Evolutionary conservation across 2,888 invertebrate species (phyloP).

Genomic region (Seira sanloemensis): DNA sequence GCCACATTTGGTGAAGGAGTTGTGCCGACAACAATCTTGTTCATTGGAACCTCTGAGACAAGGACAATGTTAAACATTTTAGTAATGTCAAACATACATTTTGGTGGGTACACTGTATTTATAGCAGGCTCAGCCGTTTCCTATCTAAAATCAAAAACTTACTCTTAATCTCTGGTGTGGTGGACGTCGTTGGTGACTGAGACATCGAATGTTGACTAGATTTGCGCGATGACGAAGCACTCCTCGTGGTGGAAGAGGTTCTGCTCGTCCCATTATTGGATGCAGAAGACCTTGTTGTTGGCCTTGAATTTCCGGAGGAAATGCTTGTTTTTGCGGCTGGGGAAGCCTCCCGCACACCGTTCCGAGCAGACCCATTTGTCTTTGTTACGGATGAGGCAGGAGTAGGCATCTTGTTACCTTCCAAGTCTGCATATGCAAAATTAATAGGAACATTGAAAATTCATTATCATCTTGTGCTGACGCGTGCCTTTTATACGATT

Average conservation of each 20-base stretch:
- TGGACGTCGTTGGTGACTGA: slow-evolving; percentile 36
- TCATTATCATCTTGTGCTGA: too few relatives aligned
- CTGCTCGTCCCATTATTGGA: slow-evolving; percentile 3
- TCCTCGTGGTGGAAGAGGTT: slow-evolving; percentile 36
- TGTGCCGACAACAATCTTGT: slow-evolving; percentile 93
- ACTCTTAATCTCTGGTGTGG: slow-evolving; percentile 47
- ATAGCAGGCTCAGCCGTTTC: too few relatives aligned
- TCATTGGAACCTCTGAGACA: slow-evolving; percentile 92
- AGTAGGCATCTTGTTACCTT: slow-evolving; percentile 38
- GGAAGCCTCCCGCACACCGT: slow-evolving; percentile 6
- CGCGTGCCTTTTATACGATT: too few relatives aligned
- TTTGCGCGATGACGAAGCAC: slow-evolving; percentile 39
- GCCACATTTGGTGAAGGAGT: slow-evolving; percentile 95
- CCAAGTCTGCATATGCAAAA: slow-evolving; percentile 14
- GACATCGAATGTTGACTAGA: slow-evolving; percentile 45
- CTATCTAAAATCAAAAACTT: too few relatives aligned
- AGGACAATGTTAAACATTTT: too few relatives aligned
- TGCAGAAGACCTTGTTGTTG: slow-evolving; percentile 36
- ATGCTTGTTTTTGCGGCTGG: neutral
- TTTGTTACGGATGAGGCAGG: neutral
- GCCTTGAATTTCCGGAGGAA: neutral
- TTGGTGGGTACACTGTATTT: too few relatives aligned
- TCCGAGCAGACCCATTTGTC: slow-evolving; percentile 30
- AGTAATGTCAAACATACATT: too few relatives aligned
- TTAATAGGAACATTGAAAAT: neutral